Base-by-base conservation (phyloP, 2,888 invertebrate species). In the Psylliodes chrysocephalus region DNA sequence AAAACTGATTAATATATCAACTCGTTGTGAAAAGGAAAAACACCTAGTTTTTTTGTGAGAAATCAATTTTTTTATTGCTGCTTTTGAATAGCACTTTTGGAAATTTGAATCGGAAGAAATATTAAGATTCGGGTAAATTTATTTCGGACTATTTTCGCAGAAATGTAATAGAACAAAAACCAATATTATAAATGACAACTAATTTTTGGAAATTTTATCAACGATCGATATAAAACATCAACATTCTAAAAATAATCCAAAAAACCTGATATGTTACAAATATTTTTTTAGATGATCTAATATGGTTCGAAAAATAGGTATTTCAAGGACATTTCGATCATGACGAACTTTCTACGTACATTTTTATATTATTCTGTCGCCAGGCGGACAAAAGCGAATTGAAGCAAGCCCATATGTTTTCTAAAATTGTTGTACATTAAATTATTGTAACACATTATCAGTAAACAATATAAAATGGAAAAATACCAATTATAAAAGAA, bases 391-490 rank as follows among this genome's bases (percentile, higher is more conserved):
- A 40, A 38, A 44, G 15, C 22, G 22, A 49, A 55, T 55, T 38
- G 55, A 55, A 30, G 40, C 47, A 33, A 38, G 25, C 49, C 49
- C 55, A 56, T 64, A 67, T 68, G 68, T 68, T 68, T 68, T 68
- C 65, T 63, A 61, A 65, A 65, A 61, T 54, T 55, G 57, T 60
- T 65, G 59, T 68, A 63, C 59, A 63, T 55, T 65, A 61, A 46
- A 65, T 68, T 65, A 65, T 68, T 68, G 63, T 68, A 59, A 68
- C 63, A 63, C 57, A 49, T 64, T 66, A 69, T 69, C 66, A 69
- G 68, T 66, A 64, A 63, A 66, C 66, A 69, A 66, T 68, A 66
- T 64, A 60, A 66, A 66, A 66, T 64, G 68, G 66, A 69, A 69
- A 69, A 69, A 64, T 62, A 69, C 68, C 54, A 64, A 66, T 66